A percentile compares a stretch with the other conserved stretches of the same genome.
phyloP scores from a whole-genome alignment of 2,113 vertebrate genomes.

The Poeciliopsis turrubarensis region DNA sequence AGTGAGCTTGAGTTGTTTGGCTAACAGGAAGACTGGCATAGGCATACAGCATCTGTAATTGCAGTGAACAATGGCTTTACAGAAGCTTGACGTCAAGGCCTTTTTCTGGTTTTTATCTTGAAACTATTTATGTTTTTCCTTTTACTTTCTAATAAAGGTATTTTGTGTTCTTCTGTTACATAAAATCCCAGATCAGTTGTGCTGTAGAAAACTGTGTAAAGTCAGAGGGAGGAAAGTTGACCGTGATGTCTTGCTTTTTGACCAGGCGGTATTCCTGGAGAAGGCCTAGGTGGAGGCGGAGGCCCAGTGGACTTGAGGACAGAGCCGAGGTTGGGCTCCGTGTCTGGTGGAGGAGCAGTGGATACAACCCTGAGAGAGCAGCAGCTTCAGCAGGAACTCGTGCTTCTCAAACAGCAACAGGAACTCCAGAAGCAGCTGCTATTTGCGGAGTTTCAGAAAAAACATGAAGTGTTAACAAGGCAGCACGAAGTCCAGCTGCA shows the following conservation, averaged over 20 bases:
- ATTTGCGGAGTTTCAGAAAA: slow-evolving; percentile 95
- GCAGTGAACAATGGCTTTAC: no score
- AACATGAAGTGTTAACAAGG: slow-evolving; percentile 91
- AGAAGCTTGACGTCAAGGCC: no score
- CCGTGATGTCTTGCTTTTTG: neutral
- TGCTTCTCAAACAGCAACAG: slow-evolving; percentile 93
- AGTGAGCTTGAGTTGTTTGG: no score
- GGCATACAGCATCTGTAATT: no score
- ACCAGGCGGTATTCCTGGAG: slow-evolving; percentile 53
- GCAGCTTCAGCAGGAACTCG: slow-evolving; percentile 91
- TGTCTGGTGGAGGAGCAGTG: slow-evolving; percentile 57
- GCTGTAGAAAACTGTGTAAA: no score
- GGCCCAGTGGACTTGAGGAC: slow-evolving; percentile 86
- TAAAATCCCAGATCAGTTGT: no score
- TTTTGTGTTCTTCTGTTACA: no score
- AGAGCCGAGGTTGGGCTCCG: slow-evolving; percentile 73
- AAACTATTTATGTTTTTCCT: no score
- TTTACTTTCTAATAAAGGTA: no score
- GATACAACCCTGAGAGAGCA: slow-evolving; percentile 86
- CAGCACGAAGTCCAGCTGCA: slow-evolving; percentile 96
- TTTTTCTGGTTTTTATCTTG: no score
- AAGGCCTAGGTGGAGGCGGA: slow-evolving; percentile 71
- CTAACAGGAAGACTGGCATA: no score
- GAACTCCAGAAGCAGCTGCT: slow-evolving; percentile 95
- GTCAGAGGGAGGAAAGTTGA: no score